Base-by-base conservation (phyloP, 2,888 invertebrate genomes). In the Hybos culiciformis region DNA sequence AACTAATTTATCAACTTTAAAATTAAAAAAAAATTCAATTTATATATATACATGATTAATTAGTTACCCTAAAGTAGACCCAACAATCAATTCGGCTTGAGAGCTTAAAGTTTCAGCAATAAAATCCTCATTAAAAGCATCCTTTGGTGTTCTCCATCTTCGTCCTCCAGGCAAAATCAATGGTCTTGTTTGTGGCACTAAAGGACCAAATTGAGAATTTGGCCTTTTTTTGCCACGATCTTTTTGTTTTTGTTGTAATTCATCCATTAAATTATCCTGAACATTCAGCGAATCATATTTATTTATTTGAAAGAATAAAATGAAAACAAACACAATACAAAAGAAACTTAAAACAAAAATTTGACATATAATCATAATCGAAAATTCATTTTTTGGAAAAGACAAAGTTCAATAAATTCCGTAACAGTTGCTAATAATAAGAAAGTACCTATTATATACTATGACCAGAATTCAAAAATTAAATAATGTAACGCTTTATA, bases 41-140 rank as follows among this genome's bases (percentile, higher is more conserved):
- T 41, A 38, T 14, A 31, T n/a, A n/a, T n/a, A n/a, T n/a, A n/a
- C n/a, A n/a, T n/a, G n/a, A n/a, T n/a, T n/a, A 29, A 29, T 48
- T 48, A 58, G 71, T 68, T 78, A 92, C 92, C 90, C 90, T 60
- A 86, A 73, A 46, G 83, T 79, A 53, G 81, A 81, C 50, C 88
- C 87, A 43, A 80, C 76, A 47, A 93, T 80, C 33, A 90, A 76
- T 69, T 91, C 88, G 2, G 88, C 80, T 62, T 90, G 91, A 6
- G 82, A 78, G 45, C 81, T 78, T 50, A 93, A 70, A 2, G 86
- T 83, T 58, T 90, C 84, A 15, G 84, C 83, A 45, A 94, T 86
- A 68, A 83, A 81, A 56, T 86, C 81, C 53, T 93, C 90, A 49
- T 88, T 83, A 72, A 86, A 91, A 34, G 88, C 82, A 56, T 88